A percentile compares a stretch with the other conserved stretches of the same genome.
phyloP scores from a whole-genome alignment of 2,888 invertebrate genomes.

The Adelognathus sp. region DNA sequence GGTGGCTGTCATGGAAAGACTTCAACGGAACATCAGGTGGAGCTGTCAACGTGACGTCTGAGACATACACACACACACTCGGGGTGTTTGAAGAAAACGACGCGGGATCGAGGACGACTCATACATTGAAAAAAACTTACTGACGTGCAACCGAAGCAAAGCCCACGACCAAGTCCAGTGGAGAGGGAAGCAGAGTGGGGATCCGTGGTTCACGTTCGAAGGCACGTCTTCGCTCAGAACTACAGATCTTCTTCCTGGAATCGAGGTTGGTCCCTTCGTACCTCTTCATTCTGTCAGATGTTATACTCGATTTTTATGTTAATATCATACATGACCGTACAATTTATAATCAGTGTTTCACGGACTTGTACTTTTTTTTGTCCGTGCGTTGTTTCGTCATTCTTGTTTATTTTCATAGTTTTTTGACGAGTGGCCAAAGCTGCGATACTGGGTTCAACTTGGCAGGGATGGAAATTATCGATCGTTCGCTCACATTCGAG shows the following conservation, averaged over 20 bases:
- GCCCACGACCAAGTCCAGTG: conserved; percentile 33
- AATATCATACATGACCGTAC: neutral
- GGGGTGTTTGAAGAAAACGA: neutral
- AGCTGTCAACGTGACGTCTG: conserved; percentile 34
- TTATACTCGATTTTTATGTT: neutral
- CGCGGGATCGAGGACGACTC: conserved; percentile 10
- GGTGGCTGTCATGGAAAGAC: conserved; percentile 60
- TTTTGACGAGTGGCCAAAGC: neutral
- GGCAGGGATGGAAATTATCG: conserved; percentile 57
- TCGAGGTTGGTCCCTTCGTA: conserved; percentile 48
- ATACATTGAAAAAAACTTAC: conserved; percentile 26
- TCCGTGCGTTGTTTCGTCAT: neutral
- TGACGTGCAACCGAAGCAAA: conserved; percentile 28
- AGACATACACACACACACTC: neutral
- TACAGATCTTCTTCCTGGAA: conserved; percentile 35
- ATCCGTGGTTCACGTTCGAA: conserved; percentile 3
- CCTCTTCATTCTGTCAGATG: conserved; percentile 5
- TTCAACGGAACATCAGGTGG: conserved; percentile 35
- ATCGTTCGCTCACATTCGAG: conserved; percentile 58
- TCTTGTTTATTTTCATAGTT: conserved; percentile 34
- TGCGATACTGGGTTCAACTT: neutral
- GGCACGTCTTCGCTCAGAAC: conserved; percentile 4
- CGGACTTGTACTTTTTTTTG: conserved; percentile 13
- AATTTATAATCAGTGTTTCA: neutral
- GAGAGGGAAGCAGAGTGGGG: conserved; percentile 56